Evolutionary conservation across 2,888 invertebrate species (phyloP).

Genomic region (Rapana venosa): DNA sequence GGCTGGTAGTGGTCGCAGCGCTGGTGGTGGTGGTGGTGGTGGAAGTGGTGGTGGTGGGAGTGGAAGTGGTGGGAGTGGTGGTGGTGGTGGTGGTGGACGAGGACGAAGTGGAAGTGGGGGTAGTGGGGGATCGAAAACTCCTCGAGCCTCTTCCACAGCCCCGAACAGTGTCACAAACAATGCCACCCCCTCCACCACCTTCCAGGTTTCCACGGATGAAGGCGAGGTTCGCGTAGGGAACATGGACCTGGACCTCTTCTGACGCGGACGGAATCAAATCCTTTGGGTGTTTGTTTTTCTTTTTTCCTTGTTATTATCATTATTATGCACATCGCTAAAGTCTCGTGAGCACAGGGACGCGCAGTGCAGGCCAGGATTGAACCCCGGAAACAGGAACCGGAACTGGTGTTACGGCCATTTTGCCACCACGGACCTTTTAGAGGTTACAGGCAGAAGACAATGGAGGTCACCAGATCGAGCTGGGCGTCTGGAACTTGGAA

Average conservation of each 20-base stretch:
- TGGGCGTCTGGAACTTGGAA: no score
- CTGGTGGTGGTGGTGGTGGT: neutral
- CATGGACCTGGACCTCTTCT: conserved; percentile 73
- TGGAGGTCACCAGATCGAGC: no score
- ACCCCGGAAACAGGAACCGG: no score
- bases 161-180: neutral
- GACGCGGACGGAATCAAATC: conserved; percentile 41
- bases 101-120: neutral
- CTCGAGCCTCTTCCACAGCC: neutral
- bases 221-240: conserved; percentile 69
- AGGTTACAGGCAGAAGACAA: no score
- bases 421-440: no score
- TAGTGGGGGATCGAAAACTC: neutral
- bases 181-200: conserved; percentile 17
- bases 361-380: neutral
- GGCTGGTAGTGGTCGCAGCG: conserved; percentile 13
- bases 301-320: neutral
- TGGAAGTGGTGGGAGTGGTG: conserved; percentile 18
- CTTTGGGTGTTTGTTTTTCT: neutral
- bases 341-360: neutral
- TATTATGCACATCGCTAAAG: conserved; percentile 14
- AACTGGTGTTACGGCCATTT: no score
- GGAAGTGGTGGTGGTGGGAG: conserved; percentile 11
- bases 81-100: neutral
- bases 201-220: conserved; percentile 58